Conservation (phyloP, 2,888 invertebrate species). For the Microctonus aethiopoides region DNA sequence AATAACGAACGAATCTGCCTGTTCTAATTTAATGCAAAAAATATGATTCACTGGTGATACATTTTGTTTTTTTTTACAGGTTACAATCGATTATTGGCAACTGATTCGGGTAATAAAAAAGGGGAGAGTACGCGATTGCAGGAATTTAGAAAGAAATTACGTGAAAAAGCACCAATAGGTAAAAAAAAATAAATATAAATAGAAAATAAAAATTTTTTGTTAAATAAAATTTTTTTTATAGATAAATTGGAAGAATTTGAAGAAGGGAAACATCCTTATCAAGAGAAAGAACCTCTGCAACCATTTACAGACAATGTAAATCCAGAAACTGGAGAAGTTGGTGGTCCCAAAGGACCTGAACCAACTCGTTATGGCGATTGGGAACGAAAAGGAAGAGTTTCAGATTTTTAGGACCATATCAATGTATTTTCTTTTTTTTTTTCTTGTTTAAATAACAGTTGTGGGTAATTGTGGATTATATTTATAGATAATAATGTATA, state of each 20-base stretch:
- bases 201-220: not conserved
- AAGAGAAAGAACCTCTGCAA: conserved; percentile 85
- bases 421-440: not conserved
- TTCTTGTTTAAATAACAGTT: not conserved
- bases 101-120: conserved; percentile 51
- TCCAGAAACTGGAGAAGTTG: conserved; percentile 93
- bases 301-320: conserved; percentile 90
- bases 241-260: conserved; percentile 80
- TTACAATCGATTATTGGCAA: conserved; percentile 41
- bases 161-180: conserved; percentile 72
- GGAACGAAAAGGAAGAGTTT: conserved; percentile 97
- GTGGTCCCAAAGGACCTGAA: conserved; percentile 96
- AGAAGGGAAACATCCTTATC: conserved; percentile 76
- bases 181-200: conserved; percentile 14
- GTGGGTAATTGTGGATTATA: too few species aligned
- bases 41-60: conserved; percentile 3
- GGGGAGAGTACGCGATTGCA: conserved; percentile 71
- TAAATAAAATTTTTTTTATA: not conserved
- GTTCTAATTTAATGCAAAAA: not conserved
- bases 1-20: conserved; percentile 7
- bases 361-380: conserved; percentile 99
- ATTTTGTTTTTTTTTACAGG: conserved; percentile 35
- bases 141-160: conserved; percentile 81
- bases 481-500: not conserved
- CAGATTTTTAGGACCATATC: conserved; percentile 81